These are phyloP conservation scores for Heliangelus exortis DNA, from an alignment of 2,797 vertebrate species.

Conservation along the genomic window DNA sequence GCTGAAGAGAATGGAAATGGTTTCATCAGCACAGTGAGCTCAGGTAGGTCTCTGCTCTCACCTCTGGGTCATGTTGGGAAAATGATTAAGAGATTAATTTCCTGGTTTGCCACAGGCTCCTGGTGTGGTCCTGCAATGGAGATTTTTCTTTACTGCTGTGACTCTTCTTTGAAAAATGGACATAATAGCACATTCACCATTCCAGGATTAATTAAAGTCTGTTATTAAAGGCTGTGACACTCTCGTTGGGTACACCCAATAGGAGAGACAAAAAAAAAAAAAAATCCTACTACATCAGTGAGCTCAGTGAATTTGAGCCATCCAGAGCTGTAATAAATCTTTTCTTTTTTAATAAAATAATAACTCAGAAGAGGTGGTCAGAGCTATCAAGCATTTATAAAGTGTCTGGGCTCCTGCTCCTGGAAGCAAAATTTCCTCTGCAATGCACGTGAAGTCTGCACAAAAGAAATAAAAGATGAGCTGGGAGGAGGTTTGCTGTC, in stretches of 20 bases:
- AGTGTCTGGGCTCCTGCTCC: neutral
- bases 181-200: neutral
- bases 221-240: constrained; percentile 38
- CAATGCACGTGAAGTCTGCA: neutral
- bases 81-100: constrained; percentile 50
- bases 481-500: neutral
- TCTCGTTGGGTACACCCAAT: neutral
- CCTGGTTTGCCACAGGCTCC: neutral
- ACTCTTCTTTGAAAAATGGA: constrained; percentile 22
- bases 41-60: neutral
- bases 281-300: neutral
- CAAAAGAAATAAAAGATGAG: neutral
- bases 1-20: neutral
- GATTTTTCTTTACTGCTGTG: neutral
- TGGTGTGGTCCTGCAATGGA: neutral
- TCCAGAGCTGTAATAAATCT: neutral
- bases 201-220: constrained; percentile 41
- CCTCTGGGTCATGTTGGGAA: neutral
- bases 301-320: neutral
- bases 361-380: neutral
- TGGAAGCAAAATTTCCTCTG: constrained; percentile 21
- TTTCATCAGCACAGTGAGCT: neutral
- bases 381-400: constrained; percentile 6
- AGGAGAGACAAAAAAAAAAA: neutral
- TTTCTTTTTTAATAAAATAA: neutral